Percentiles rank a stretch among this genome's conserved stretches.
Conservation (phyloP, 1,140 invertebrate genomes). For the Caenorhabditis briggsae region DNA sequence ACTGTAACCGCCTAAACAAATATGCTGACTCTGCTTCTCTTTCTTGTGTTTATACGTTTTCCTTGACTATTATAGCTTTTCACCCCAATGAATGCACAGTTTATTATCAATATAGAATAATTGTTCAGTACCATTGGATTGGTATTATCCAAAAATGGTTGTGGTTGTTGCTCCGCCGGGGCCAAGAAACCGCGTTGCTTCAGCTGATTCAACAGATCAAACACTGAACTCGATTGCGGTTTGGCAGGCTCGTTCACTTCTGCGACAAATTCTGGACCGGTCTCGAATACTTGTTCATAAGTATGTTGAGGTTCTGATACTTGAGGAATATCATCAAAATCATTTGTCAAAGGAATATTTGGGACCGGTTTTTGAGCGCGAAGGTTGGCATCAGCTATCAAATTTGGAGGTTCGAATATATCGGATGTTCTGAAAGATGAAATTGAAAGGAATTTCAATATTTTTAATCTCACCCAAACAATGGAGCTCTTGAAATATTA, state of each 20-base stretch:
- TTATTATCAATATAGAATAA: conserved; percentile 31
- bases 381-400: not conserved
- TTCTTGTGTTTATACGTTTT: not conserved
- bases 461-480: not conserved
- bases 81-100: not conserved
- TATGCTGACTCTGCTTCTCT: not conserved
- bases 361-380: not conserved
- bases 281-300: conserved; percentile 39
- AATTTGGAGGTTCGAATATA: not conserved
- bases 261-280: no score
- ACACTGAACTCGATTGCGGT: not conserved
- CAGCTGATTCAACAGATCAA: not conserved
- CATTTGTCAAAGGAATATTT: not conserved
- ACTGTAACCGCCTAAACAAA: no score
- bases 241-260: not conserved
- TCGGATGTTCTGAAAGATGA: conserved; percentile 1
- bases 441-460: not conserved
- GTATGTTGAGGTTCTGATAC: not conserved
- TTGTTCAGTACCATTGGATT: conserved; percentile 44
- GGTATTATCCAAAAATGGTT: not conserved
- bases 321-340: not conserved
- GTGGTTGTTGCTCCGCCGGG: not conserved
- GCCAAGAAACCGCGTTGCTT: conserved; percentile 4
- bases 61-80: not conserved
- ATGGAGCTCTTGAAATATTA: not conserved